These are phyloP conservation scores for Drosophila cognata DNA, from an alignment of 2,888 invertebrate genomes.

Conservation along the genomic window DNA sequence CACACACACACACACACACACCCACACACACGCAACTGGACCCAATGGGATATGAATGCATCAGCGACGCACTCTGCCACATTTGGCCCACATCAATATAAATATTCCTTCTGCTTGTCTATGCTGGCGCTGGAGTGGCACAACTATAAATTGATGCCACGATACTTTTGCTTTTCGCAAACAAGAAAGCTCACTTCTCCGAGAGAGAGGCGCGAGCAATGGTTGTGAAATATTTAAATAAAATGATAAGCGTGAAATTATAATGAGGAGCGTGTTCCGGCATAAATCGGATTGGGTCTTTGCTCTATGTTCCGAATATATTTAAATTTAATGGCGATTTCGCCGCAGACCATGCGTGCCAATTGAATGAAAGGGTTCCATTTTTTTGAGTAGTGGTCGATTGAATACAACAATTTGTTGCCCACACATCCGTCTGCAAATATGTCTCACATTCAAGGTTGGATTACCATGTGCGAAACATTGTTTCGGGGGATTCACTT, in stretches of 20 bases:
- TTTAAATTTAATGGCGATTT: slow-evolving; percentile 51
- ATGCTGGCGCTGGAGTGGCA: slow-evolving; percentile 1
- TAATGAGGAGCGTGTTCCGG: slow-evolving; percentile 78
- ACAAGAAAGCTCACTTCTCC: slow-evolving; percentile 77
- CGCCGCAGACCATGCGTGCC: slow-evolving; percentile 36
- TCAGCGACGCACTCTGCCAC: slow-evolving; percentile 46
- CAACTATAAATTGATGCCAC: slow-evolving; percentile 74
- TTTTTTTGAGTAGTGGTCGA: neutral
- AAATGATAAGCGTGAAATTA: slow-evolving; percentile 81
- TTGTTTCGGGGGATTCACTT: slow-evolving; percentile 31
- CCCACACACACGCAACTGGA: slow-evolving; percentile 66
- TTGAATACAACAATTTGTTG: slow-evolving; percentile 39
- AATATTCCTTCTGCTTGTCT: slow-evolving; percentile 33
- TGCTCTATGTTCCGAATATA: slow-evolving; percentile 23
- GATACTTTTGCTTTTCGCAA: slow-evolving; percentile 58
- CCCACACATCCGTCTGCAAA: slow-evolving; percentile 49
- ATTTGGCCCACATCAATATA: slow-evolving; percentile 43
- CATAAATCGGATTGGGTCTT: slow-evolving; percentile 66
- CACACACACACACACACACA: slow-evolving; percentile 22
- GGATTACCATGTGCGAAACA: slow-evolving; percentile 33
- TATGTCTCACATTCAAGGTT: slow-evolving; percentile 34
- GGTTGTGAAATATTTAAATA: slow-evolving; percentile 66
- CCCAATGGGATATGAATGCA: slow-evolving; percentile 81
- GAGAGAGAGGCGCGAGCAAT: slow-evolving; percentile 1
- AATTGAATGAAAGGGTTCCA: slow-evolving; percentile 45